Evolutionary conservation across 2,888 invertebrate species (phyloP), one percentile per base, ranked within the genome.

Genomic region (Gastrophysa polygoni): DNA sequence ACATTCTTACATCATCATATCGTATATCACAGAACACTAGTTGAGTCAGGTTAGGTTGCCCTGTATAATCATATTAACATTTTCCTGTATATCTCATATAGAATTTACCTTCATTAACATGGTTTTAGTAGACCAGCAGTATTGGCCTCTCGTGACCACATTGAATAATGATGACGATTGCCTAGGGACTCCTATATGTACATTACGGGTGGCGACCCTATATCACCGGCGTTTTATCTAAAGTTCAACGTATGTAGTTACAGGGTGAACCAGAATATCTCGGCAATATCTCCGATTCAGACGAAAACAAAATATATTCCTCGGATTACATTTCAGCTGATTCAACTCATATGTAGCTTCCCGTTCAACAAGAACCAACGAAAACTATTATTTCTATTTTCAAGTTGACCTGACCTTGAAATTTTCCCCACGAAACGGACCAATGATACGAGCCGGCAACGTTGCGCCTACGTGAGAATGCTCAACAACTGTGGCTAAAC

Each of bases 91-190:
- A 2, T 21, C 18, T 4, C 24, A n/a, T n/a, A n/a, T n/a, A 7
- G 11, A 24, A 24, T n/a, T 17, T 20, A 21, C 20, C n/a, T 47
- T 18, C 18, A 24, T 47, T 20, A 55, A 43, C 44, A 43, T 43
- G 2, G 62, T 55, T 59, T 57, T 44, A 58, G 44, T 54, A 29
- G 48, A 49, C 48, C 29, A 18, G 48, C 59, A 50, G 58, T 68
- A 71, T 73, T 64, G 69, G 68, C 68, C 74, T 71, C 74, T 60
- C 32, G 72, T 72, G 74, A 74, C 63, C 73, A 73, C 56, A 64
- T 69, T 74, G 73, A 74, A 65, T n/a, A n/a, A n/a, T 67, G 71
- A 74, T 74, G 71, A 66, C 58, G 66, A 63, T 64, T 64, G 66
- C 67, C 68, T 64, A 18, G 65, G 66, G 66, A 67, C 67, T 14